Base-by-base conservation (phyloP, 2,888 invertebrate genomes). In the Thera britannica region DNA sequence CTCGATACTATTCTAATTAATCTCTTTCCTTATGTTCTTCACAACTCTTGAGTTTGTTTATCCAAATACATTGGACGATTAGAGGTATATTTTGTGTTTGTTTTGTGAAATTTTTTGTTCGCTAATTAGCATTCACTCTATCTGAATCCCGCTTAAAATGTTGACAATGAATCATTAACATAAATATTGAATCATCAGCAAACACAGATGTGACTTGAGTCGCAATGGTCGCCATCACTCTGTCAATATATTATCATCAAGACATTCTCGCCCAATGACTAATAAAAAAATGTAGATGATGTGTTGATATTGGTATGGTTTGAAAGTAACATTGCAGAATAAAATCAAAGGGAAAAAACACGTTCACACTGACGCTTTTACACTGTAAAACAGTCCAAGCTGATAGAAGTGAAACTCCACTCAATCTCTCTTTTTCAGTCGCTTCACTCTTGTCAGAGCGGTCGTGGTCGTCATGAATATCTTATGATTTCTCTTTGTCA, bases 91-190 rank as follows among this genome's bases (percentile, higher is more conserved):
- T 41, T 7, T 41, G 5, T 41, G 1, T 41, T 41, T 41, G 1
- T 3, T 6, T 6, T 1, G 1, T 41, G 41, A 41, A 41, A 2
- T 41, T 5, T 12, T 12, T 12, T 23, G 12, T 23, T 12, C 5
- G 23, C 12, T 12, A 23, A 2, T 12, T 49, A 23, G 49, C 49
- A 3, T 23, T 51, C 51, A 12, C 12, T 51, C 23, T 12, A 23
- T 51, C 51, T 51, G 51, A 62, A 23, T 62, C 62, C 38, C 7
- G 41, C 55, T 44, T 56, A 38, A 75, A 82, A 76, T 83, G 81
- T 82, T 77, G 72, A 75, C 78, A 82, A 83, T 87, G 84, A 86
- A 70, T 87, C 87, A 85, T 79, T 79, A 75, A 77, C 70, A 57
- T 70, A 70, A 61, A 75, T 79, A 82, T 83, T 87, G 83, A 87